Evolutionary conservation across 2,797 vertebrate species (phyloP).

Genomic region (Gambusia yucatana): DNA sequence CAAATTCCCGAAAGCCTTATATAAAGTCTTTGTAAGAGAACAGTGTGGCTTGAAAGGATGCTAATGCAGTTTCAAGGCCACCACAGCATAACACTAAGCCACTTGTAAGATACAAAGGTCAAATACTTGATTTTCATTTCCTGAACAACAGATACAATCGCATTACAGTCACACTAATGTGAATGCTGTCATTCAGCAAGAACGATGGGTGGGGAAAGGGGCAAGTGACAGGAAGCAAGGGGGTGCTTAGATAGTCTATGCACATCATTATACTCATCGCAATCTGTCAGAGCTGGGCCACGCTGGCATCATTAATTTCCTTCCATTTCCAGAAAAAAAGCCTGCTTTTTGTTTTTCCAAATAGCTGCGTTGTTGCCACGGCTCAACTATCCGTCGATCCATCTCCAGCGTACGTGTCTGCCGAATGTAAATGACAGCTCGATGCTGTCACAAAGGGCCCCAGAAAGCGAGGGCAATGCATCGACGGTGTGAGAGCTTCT

Average conservation of each 20-base stretch:
- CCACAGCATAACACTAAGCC: constrained; percentile 60
- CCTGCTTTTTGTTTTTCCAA: constrained; percentile 67
- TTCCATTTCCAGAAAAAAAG: constrained; percentile 66
- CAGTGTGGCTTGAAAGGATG: constrained; percentile 37
- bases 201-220: constrained; percentile 61
- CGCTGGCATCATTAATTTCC: constrained; percentile 69
- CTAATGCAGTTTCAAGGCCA: constrained; percentile 47
- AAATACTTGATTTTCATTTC: constrained; percentile 80
- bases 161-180: constrained; percentile 62
- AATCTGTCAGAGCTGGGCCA: constrained; percentile 54
- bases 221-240: constrained; percentile 67
- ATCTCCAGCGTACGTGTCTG: constrained; percentile 65
- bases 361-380: constrained; percentile 76
- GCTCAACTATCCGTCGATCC: constrained; percentile 60
- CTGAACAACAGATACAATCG: constrained; percentile 72
- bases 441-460: constrained; percentile 76
- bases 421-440: constrained; percentile 81
- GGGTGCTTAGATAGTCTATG: constrained; percentile 52
- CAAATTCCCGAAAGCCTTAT: constrained; percentile 62
- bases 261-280: constrained; percentile 69
- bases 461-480: constrained; percentile 72
- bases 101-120: constrained; percentile 77
- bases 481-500: constrained; percentile 75
- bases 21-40: constrained; percentile 52
- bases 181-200: constrained; percentile 72